phyloP scores from a whole-genome alignment of 1,140 invertebrate genomes.

The Drosophila sproati region DNA sequence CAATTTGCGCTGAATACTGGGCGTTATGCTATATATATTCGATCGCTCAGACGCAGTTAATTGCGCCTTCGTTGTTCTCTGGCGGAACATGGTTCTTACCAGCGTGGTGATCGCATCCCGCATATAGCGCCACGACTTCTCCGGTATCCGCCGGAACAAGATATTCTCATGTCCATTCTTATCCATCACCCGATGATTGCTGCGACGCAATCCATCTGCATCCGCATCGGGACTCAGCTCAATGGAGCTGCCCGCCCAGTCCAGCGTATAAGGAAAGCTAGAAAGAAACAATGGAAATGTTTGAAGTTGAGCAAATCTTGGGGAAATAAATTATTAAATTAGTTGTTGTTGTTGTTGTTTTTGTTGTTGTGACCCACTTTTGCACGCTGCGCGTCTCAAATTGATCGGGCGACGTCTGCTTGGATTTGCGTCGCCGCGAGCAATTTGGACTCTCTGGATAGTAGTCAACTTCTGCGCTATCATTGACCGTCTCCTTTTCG shows the following conservation, averaged over 20 bases:
- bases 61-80: conserved; percentile 30
- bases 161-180: conserved; percentile 82
- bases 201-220: conserved; percentile 50
- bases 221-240: conserved; percentile 66
- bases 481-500: conserved; percentile 78
- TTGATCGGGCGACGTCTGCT: conserved; percentile 38
- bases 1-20: conserved; percentile 68
- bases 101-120: conserved; percentile 87
- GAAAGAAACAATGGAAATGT: neutral
- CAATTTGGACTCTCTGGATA: conserved; percentile 78
- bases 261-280: conserved; percentile 70
- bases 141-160: conserved; percentile 84
- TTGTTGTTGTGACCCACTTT: conserved; percentile 60
- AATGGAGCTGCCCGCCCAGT: conserved; percentile 81
- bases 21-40: conserved; percentile 74
- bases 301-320: no score
- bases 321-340: conserved; percentile 7
- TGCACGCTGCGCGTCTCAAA: conserved; percentile 76
- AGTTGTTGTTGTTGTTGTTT: neutral
- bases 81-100: conserved; percentile 84
- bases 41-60: conserved; percentile 32
- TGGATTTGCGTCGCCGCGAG: conserved; percentile 58
- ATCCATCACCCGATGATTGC: conserved; percentile 76
- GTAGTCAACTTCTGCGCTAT: conserved; percentile 60
- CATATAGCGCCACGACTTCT: conserved; percentile 86